A percentile compares a stretch with the other conserved stretches of the same genome.
Conservation (phyloP, 2,888 invertebrate genomes). For the Lithophane socia region DNA sequence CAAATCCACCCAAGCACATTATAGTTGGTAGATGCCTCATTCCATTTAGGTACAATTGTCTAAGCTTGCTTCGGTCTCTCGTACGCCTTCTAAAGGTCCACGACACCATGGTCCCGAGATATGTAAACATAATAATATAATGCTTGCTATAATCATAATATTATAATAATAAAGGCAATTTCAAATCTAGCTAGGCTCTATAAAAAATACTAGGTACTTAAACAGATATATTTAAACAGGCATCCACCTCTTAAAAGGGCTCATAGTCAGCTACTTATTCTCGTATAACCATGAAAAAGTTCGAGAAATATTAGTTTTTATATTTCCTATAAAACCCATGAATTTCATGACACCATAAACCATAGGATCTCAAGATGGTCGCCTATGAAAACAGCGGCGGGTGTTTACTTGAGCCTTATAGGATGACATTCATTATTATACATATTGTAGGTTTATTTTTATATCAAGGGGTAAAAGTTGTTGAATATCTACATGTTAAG, state of each 20-base stretch:
- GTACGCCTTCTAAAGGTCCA: background rate
- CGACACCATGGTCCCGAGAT: background rate
- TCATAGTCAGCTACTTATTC: constrained; percentile 41
- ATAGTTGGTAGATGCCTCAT: background rate
- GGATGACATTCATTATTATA: constrained; percentile 44
- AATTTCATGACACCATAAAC: constrained; percentile 62
- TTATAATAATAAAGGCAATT: background rate
- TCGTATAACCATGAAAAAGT: constrained; percentile 42
- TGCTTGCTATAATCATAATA: too few species aligned
- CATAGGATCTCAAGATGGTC: constrained; percentile 52
- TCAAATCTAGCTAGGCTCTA: background rate
- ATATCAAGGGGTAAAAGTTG: constrained; percentile 31
- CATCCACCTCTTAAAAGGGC: background rate
- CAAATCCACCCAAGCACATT: background rate
- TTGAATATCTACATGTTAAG: constrained; percentile 14
- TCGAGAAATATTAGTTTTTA: constrained; percentile 53
- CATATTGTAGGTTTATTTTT: constrained; percentile 54
- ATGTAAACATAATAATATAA: background rate
- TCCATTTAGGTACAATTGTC: background rate
- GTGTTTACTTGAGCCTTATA: constrained; percentile 53
- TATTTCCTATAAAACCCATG: constrained; percentile 58
- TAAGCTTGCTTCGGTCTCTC: background rate
- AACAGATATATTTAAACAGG: background rate
- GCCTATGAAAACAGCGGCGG: constrained; percentile 54
- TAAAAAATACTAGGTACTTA: background rate